phyloP scores from a whole-genome alignment of 2,888 invertebrate genomes.

The Anaspis maculata region DNA sequence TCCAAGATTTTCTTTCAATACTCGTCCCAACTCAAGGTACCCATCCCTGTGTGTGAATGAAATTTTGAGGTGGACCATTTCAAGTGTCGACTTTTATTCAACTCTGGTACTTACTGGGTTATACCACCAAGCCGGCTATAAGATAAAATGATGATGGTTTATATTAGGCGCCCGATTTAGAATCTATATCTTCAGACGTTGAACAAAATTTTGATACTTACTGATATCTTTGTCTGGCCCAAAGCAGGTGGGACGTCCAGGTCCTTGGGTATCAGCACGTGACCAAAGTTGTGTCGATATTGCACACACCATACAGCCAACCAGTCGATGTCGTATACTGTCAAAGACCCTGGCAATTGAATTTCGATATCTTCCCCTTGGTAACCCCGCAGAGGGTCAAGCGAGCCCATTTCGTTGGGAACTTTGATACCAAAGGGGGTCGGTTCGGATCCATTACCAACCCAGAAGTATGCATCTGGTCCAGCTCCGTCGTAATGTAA shows the following conservation, averaged over 20 bases:
- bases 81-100: no score
- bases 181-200: neutral
- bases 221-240: constrained; percentile 85
- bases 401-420: constrained; percentile 81
- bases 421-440: constrained; percentile 74
- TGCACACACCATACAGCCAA: constrained; percentile 87
- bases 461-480: constrained; percentile 91
- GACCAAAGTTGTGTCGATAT: constrained; percentile 83
- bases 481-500: constrained; percentile 87
- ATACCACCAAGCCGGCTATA: constrained; percentile 87
- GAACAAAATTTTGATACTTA: constrained; percentile 43
- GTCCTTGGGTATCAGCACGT: constrained; percentile 78
- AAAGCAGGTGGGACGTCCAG: constrained; percentile 84
- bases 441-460: constrained; percentile 81
- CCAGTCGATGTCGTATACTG: constrained; percentile 89
- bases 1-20: neutral
- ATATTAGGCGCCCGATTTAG: neutral
- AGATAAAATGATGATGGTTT: neutral
- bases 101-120: constrained; percentile 82
- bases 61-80: no score
- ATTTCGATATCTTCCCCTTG: constrained; percentile 89
- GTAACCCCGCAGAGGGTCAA: constrained; percentile 73
- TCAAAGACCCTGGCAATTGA: constrained; percentile 73
- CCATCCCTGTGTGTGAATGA: no score
- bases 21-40: constrained; percentile 2